These are phyloP conservation scores for Willisornis vidua DNA, from an alignment of 2,113 vertebrate species.

Conservation along the genomic window DNA sequence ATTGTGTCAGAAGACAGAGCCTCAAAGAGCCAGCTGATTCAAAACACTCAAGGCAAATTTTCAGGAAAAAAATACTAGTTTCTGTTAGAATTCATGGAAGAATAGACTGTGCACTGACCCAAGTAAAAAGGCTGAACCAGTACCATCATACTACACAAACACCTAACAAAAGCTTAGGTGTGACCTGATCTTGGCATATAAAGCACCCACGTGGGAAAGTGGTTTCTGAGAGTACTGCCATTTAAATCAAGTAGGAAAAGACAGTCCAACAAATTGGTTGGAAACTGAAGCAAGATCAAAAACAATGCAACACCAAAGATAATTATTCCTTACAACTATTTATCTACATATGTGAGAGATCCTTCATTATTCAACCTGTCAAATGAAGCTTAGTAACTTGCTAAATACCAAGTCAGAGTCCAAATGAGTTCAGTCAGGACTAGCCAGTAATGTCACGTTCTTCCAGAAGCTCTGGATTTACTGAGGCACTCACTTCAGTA, in stretches of 20 bases:
- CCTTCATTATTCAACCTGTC: not conserved
- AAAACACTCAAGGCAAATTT: not conserved
- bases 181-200: not conserved
- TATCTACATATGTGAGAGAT: not conserved
- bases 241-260: not conserved
- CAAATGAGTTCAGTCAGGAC: not conserved
- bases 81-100: not conserved
- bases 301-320: not conserved
- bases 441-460: not conserved
- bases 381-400: not conserved
- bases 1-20: not conserved
- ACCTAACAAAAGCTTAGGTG: not conserved
- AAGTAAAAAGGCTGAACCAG: not conserved
- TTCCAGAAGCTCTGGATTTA: not conserved
- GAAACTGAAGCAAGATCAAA: conserved; percentile 11
- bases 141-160: not conserved
- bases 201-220: not conserved
- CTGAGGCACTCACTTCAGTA: not conserved
- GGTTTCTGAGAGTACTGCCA: not conserved
- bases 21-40: not conserved
- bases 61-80: not conserved
- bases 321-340: not conserved
- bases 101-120: not conserved
- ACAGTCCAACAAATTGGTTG: not conserved
- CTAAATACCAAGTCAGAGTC: not conserved